phyloP scores from a whole-genome alignment of 2,888 invertebrate species.

The Leptinotarsa juncta region DNA sequence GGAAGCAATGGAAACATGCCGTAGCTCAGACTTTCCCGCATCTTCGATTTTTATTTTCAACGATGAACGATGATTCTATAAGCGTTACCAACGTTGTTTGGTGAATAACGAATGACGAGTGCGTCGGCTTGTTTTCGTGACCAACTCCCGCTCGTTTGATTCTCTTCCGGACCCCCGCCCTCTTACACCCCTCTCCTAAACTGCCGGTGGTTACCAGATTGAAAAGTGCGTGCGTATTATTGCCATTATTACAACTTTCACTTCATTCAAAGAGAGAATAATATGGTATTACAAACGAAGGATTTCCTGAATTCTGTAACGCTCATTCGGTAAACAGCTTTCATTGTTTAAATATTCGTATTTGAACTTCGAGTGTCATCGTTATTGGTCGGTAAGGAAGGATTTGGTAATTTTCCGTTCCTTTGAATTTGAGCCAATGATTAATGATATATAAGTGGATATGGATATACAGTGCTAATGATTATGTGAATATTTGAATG shows the following conservation, averaged over 20 bases:
- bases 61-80: neutral
- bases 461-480: no score
- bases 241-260: conserved; percentile 4
- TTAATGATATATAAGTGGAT: neutral
- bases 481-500: no score
- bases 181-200: neutral
- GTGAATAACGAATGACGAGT: conserved; percentile 11
- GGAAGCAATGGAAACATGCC: conserved; percentile 19
- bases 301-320: neutral
- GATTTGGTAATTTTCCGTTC: neutral
- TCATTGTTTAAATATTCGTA: neutral
- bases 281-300: neutral
- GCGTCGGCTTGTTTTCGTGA: conserved; percentile 20
- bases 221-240: neutral
- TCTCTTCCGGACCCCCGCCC: conserved; percentile 14
- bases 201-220: neutral
- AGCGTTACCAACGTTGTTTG: neutral
- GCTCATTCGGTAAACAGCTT: neutral
- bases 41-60: conserved; percentile 6
- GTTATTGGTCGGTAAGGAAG: neutral
- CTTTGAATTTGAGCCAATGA: neutral
- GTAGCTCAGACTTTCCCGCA: conserved; percentile 20
- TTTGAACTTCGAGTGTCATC: conserved; percentile 1
- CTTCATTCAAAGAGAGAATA: neutral
- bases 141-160: conserved; percentile 19